Evolutionary conservation across 2,888 invertebrate genomes (phyloP), one percentile per base, ranked within the genome.

Genomic region (Drosophila pseudotakahashii): DNA sequence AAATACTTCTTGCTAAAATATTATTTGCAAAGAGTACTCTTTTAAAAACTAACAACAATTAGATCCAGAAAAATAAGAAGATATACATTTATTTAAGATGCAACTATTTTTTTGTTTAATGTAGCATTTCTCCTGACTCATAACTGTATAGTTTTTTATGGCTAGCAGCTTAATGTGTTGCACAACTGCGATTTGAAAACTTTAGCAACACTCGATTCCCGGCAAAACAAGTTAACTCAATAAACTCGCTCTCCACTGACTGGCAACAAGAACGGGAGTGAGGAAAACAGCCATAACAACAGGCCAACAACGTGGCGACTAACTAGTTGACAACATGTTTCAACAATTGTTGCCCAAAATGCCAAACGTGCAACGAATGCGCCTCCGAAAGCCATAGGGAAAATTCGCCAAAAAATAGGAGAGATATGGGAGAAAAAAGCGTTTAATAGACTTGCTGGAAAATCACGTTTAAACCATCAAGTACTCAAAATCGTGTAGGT

Each of bases 311-410:
- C 66, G 55, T 71, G 45, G 86, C 68, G 81, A 88, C 88, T 85
- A 85, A 85, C 88, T 82, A 74, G 73, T 77, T 88, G 87, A 80
- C 88, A 83, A 78, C 83, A 88, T 84, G 87, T 86, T 81, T 86
- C 87, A 83, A 71, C 83, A 83, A 84, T 88, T 83, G 81, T 72
- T 78, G 74, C 78, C 72, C 75, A 62, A 88, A 78, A 88, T 86
- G 81, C 72, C 81, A 83, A 83, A 88, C 87, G 89, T 84, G 83
- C 89, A 53, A 44, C 51, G 70, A 81, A 70, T 76, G 78, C 71
- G 59, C 57, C 23, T 42, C 41, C 16, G 26, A 48, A 44, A 36
- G 37, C 30, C 47, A 16, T 32, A 34, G 44, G 57, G 32, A 57
- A 64, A 45, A 30, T 13, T 39, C 48, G 10, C 14, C 13, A 36